Conservation (phyloP, 1,140 invertebrate species). For the Nymphalis io region DNA sequence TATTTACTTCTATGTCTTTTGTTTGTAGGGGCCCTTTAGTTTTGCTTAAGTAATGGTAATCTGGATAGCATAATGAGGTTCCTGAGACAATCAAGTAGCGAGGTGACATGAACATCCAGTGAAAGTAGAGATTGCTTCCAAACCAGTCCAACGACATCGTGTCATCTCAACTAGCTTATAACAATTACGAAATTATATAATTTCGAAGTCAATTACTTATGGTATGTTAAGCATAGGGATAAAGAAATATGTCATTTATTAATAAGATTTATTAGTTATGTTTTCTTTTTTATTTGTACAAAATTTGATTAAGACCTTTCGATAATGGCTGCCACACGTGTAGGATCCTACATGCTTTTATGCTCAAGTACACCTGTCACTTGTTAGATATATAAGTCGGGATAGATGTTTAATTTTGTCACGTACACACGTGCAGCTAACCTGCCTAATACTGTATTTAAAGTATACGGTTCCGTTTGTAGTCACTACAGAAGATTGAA, state of each 20-base stretch:
- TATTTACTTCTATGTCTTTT: neutral
- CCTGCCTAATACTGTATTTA: too few species aligned
- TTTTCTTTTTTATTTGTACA: neutral
- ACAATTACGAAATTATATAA: constrained; percentile 9
- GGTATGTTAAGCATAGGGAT: neutral
- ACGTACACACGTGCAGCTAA: too few species aligned
- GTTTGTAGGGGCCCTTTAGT: constrained; percentile 4
- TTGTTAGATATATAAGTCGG: too few species aligned
- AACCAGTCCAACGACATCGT: constrained; percentile 56
- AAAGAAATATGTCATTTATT: neutral
- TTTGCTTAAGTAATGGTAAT: constrained; percentile 26
- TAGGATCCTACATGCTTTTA: too few species aligned
- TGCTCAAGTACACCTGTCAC: too few species aligned
- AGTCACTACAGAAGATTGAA: too few species aligned
- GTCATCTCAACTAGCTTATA: constrained; percentile 33
- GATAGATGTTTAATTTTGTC: too few species aligned
- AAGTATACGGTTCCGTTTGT: too few species aligned
- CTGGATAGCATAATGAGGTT: constrained; percentile 37
- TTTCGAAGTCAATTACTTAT: constrained; percentile 11
- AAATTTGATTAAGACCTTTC: neutral
- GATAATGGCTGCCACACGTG: too few species aligned
- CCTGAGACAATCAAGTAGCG: constrained; percentile 40
- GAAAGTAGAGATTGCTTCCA: constrained; percentile 53
- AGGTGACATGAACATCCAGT: constrained; percentile 55
- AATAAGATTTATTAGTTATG: neutral